Conservation (phyloP, 2,888 invertebrate genomes). For the Psylliodes chrysocephalus region DNA sequence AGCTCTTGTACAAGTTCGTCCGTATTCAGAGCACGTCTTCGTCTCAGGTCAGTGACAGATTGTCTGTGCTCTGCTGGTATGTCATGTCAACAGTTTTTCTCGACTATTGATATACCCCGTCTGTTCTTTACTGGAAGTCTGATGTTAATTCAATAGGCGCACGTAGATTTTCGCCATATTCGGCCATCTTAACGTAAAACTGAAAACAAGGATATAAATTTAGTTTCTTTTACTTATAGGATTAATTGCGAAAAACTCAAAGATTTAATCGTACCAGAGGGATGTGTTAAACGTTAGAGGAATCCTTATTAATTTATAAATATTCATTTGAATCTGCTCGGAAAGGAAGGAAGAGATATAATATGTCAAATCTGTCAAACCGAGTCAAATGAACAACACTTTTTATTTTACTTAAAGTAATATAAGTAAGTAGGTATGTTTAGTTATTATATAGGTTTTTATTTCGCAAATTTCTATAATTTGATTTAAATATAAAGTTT, state of each 20-base stretch:
- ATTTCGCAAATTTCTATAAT: too few relatives aligned
- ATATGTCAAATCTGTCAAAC: too few relatives aligned
- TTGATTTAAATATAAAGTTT: too few relatives aligned
- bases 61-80: conserved; percentile 57
- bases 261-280: conserved; percentile 32
- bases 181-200: conserved; percentile 35
- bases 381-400: too few relatives aligned
- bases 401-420: too few relatives aligned
- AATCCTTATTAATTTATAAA: conserved; percentile 24
- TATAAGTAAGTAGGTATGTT: too few relatives aligned
- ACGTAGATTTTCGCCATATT: conserved; percentile 48
- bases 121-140: conserved; percentile 49
- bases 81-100: conserved; percentile 55
- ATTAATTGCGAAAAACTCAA: conserved; percentile 39
- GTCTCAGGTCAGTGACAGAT: conserved; percentile 60
- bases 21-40: conserved; percentile 54
- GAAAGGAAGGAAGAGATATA: too few relatives aligned
- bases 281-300: conserved; percentile 19
- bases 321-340: conserved; percentile 17
- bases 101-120: conserved; percentile 39
- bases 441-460: too few relatives aligned
- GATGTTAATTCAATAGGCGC: conserved; percentile 51
- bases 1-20: conserved; percentile 24
- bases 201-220: conserved; percentile 38
- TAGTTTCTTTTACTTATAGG: conserved; percentile 32